Base-by-base conservation (phyloP, 2,797 vertebrate genomes). In the Etheostoma perlongum region DNA sequence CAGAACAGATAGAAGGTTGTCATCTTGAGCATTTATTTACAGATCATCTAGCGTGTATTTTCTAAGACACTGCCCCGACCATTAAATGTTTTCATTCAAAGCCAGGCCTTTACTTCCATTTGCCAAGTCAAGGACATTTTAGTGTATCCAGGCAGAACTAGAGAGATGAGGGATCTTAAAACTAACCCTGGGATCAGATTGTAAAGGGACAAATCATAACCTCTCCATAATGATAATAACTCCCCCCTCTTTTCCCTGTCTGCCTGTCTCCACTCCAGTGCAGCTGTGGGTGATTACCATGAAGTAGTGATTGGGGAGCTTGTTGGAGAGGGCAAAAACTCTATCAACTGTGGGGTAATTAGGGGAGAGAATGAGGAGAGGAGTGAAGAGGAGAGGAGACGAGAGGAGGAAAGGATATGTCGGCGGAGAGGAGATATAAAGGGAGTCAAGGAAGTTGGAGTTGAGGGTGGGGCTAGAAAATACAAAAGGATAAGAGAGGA, bases 201-300 rank as follows among this genome's bases (percentile, higher is more conserved):
- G 76, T 82, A 71, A 85, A 75, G 71, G 76, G 76, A 53, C 42
- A 23, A 79, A 85, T 90, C 78, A 73, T 76, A 84, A 84, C 78
- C 72, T 67, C 76, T 82, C 73, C 74, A 71, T 76, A 77, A 78
- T 59, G 27, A 58, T 48, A 77, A 85, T 81, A 81, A 81, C 23
- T n/a, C 33, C 36, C 55, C 9, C 19, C 25, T 55, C 62, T 25
- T 46, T 44, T 44, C 52, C 49, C 53, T 67, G 44, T 76, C 68
- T 74, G 72, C 77, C 72, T 63, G 59, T 71, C 84, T 85, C 88
- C 86, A 87, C 85, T 93, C 85, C 67, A 90, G 51, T 88, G 67
- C 92, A 93, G 91, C 93, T 95, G 94, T 65, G 27, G 89, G 85
- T 53, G 52, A 85, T 94, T 91, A 92, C 23, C 52, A 84, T 84